Evolutionary conservation across 1,140 invertebrate genomes (phyloP).

Genomic region (Drosophila pandora): DNA sequence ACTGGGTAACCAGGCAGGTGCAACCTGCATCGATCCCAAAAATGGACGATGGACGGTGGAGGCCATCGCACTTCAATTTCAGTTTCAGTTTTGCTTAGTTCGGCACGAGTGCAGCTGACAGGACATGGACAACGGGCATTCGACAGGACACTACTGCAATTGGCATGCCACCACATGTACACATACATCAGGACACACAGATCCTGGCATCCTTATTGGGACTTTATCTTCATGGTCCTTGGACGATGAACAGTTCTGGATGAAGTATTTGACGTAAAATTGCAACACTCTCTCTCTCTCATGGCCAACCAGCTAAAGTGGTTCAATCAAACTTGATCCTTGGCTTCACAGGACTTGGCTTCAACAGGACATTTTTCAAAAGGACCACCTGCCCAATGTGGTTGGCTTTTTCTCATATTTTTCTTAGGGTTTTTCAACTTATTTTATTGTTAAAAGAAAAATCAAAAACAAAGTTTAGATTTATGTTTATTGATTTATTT

Average conservation of each 20-base stretch:
- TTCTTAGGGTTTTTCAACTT: background rate
- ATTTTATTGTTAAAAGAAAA: background rate
- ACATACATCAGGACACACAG: background rate
- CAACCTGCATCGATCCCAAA: constrained; percentile 28
- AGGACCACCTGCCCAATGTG: background rate
- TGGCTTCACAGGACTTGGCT: constrained; percentile 1
- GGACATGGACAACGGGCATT: constrained; percentile 34
- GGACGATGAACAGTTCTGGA: constrained; percentile 8
- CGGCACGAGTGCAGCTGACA: constrained; percentile 71
- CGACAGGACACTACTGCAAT: constrained; percentile 47
- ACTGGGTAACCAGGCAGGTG: constrained; percentile 1
- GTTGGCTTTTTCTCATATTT: too few relatives aligned
- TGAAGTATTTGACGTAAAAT: constrained; percentile 38
- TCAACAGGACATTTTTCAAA: background rate
- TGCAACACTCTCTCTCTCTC: constrained; percentile 22
- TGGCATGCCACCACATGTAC: constrained; percentile 36
- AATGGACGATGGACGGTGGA: constrained; percentile 45
- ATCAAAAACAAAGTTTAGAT: too few relatives aligned
- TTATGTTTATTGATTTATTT: too few relatives aligned
- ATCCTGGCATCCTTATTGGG: background rate
- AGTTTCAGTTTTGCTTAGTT: constrained; percentile 68
- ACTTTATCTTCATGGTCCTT: background rate
- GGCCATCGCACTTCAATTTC: constrained; percentile 64
- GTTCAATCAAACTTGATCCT: constrained; percentile 19
- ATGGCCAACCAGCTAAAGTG: background rate